These are phyloP conservation scores for Montipora efflorescens DNA, from an alignment of 64 coral and sea anemone species.

Conservation along the genomic window DNA sequence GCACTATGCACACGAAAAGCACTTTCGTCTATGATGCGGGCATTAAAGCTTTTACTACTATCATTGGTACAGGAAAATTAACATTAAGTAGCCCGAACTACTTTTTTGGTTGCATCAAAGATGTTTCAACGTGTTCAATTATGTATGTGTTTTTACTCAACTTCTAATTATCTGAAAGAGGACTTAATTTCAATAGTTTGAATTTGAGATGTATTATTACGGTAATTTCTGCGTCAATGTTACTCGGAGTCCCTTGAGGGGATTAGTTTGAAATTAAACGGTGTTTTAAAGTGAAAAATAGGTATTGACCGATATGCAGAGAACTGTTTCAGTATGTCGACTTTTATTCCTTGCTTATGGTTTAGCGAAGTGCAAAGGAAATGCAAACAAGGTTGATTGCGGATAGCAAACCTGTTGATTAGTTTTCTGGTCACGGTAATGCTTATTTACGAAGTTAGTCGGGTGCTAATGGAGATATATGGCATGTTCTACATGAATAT, in stretches of 20 bases:
- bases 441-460: neutral
- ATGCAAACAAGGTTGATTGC: neutral
- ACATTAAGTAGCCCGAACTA: neutral
- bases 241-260: neutral
- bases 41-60: neutral
- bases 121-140: neutral
- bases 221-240: neutral
- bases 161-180: neutral
- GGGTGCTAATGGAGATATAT: neutral
- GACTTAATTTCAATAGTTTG: neutral
- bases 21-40: neutral
- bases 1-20: neutral
- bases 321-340: neutral
- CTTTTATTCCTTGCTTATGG: neutral
- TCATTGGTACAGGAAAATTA: neutral
- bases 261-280: neutral
- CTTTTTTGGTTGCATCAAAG: neutral
- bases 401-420: neutral
- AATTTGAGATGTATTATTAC: neutral
- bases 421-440: constrained; percentile 16
- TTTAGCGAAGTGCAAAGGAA: neutral
- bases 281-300: neutral
- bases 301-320: no score
- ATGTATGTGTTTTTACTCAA: neutral
- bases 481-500: no score